Percentiles rank a stretch among this genome's conserved stretches.
Evolutionary conservation across 2,113 vertebrate species (phyloP).

Genomic region (Ptilorrhoa leucosticta): DNA sequence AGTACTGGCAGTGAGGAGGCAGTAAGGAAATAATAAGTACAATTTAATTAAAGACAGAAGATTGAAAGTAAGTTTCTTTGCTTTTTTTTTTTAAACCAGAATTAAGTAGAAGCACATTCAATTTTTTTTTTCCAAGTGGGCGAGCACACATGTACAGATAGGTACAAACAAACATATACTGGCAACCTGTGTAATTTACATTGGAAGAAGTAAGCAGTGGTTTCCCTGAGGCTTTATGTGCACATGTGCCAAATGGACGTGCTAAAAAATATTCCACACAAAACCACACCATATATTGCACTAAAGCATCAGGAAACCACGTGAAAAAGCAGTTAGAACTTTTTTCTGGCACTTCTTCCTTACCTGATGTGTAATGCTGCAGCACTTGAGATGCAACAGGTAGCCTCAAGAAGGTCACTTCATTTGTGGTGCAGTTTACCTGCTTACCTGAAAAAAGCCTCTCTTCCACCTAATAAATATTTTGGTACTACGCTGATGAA

Average conservation of each 20-base stretch:
- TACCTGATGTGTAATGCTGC: fast-evolving
- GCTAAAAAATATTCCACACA: not conserved
- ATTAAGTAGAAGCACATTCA: not conserved
- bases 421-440: not conserved
- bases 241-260: not conserved
- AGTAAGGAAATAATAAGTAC: not conserved
- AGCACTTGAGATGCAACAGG: not conserved
- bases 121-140: not conserved
- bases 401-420: not conserved
- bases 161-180: not conserved
- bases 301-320: not conserved
- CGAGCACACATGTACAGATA: not conserved
- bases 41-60: not conserved
- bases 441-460: not conserved
- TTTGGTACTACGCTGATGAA: not conserved
- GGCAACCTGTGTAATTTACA: not conserved
- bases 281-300: not conserved
- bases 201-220: not conserved
- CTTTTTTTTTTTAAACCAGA: not conserved
- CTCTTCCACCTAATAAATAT: not conserved
- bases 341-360: not conserved
- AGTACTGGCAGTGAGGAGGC: not conserved
- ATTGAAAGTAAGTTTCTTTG: not conserved
- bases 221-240: not conserved
- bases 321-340: not conserved